A percentile compares a stretch with the other conserved stretches of the same genome.
These are phyloP conservation scores for Electrona antarctica DNA, from an alignment of 2,113 vertebrate genomes.

Conservation along the genomic window DNA sequence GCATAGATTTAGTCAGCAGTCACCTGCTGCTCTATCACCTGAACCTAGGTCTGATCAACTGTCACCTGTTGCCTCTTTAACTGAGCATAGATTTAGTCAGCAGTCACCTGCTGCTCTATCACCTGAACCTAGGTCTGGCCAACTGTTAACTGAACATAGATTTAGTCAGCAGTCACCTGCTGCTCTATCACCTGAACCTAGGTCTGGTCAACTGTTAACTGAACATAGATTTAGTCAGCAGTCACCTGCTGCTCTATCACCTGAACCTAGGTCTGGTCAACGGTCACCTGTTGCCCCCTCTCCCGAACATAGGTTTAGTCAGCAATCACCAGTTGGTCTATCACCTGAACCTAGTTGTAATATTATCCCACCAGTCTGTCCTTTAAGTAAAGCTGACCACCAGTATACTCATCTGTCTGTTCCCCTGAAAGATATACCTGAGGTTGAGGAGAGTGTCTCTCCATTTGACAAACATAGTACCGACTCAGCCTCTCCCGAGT, in stretches of 20 bases:
- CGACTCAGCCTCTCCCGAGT: slow-evolving; percentile 32
- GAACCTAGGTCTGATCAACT: neutral
- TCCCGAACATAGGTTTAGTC: neutral
- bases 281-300: slow-evolving; percentile 24
- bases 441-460: slow-evolving; percentile 1
- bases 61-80: neutral
- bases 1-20: neutral
- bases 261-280: slow-evolving; percentile 37
- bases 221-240: slow-evolving; percentile 1
- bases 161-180: slow-evolving; percentile 27
- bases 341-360: slow-evolving; percentile 36
- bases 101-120: too few species aligned
- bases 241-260: slow-evolving; percentile 38
- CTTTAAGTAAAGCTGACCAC: slow-evolving; percentile 24
- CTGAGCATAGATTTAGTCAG: neutral
- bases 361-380: slow-evolving; percentile 25
- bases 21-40: neutral
- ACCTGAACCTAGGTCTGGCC: too few species aligned
- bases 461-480: slow-evolving; percentile 14
- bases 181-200: slow-evolving; percentile 28
- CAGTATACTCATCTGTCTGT: slow-evolving; percentile 19
- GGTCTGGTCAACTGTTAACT: slow-evolving; percentile 26
- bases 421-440: slow-evolving; percentile 28
- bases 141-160: too few species aligned
- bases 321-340: slow-evolving; percentile 37